Base-by-base conservation (phyloP, 2,113 vertebrate species). In the Rhynchomys soricoides region DNA sequence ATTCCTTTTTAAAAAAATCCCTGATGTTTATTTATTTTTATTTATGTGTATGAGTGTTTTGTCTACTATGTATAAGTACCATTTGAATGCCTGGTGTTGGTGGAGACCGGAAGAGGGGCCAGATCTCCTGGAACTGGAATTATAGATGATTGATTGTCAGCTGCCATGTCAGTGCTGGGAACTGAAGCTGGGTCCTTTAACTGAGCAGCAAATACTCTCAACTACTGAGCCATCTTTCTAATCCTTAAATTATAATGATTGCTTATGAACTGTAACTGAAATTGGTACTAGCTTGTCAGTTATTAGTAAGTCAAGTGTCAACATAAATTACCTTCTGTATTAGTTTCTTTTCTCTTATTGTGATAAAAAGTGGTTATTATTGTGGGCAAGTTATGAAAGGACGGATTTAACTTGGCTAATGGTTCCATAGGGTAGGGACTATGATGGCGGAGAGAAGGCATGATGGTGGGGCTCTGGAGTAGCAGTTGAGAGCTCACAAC, bases 241-340 rank as follows among this genome's bases (percentile, higher is more conserved):
- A 15, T 15, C 45, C 73, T 15, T 93, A 62, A 94, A 87, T 96
- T 89, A 78, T 52, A 90, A 62, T 71, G 75, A 22, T 88, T 95
- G 21, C 17, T 75, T 78, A 68, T 64, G 75, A 40, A 91, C 89
- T 81, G 10, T 10, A 74, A 73, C 87, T 89, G 68, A 78, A 94
- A 68, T 59, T 92, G 66, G 11, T 55, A 57, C 90, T 92, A 95
- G 64, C 59, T 87, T 92, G 82, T 91, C 77, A 90, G 55, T 97
- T 93, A 89, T 81, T 43, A 93, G 1, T 93, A 93, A 77, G 87
- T 68, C 83, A 87, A 86, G 7, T 89, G 82, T 95, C 11, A 66
- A 10, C 66, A 57, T 89, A 86, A 34, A 66, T 71, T 92, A 19
- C 26, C 59, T 34, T 70, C 48, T 85, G 77, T 21, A 81, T 81